Evolutionary conservation across 2,888 invertebrate species (phyloP), one percentile per base, ranked within the genome.

Genomic region (Escarpia spicata): DNA sequence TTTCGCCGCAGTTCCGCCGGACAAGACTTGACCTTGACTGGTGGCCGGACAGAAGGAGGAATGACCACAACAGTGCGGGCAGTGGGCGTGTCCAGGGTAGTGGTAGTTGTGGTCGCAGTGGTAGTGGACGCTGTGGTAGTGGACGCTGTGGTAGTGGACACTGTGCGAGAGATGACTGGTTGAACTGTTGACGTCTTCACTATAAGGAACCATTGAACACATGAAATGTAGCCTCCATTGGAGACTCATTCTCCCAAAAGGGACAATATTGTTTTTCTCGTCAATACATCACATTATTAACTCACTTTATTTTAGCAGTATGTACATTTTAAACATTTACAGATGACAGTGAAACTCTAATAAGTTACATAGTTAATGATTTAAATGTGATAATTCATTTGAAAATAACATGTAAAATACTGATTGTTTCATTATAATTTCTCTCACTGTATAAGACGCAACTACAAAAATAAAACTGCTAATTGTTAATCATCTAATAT

Each of bases 81-180:
- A 75, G 52, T 52, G 52, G 3, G 9, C 12, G 52, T 12, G 12
- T 52, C 12, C 52, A 9, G 52, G 9, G 52, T 52, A 12, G 52
- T 52, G 52, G 52, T 52, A 37, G 37, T 37, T 37, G 37, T 37
- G 37, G 6, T 19, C 92, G 92, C 19, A 92, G 37, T 92, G 43
- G 92, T 91, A 92, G 94, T 91, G 9, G 92, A 45, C 12, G 89
- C 94, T 93, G 94, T 93, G 45, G 93, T 93, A 43, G 92, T 91
- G n/a, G 92, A 92, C 43, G 93, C 91, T 15, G 92, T 93, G n/a
- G 92, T 91, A 92, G 94, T 91, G 9, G 92, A 37, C 12, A 91
- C 94, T 92, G 94, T 93, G 44, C 94, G 94, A 90, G 94, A 95
- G 92, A 94, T 96, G 10, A 75, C 52, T 19, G 92, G 43, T 2